Evolutionary conservation across 2,797 vertebrate species (phyloP), one percentile per base, ranked within the genome.

Genomic region (Amazona ochrocephala): DNA sequence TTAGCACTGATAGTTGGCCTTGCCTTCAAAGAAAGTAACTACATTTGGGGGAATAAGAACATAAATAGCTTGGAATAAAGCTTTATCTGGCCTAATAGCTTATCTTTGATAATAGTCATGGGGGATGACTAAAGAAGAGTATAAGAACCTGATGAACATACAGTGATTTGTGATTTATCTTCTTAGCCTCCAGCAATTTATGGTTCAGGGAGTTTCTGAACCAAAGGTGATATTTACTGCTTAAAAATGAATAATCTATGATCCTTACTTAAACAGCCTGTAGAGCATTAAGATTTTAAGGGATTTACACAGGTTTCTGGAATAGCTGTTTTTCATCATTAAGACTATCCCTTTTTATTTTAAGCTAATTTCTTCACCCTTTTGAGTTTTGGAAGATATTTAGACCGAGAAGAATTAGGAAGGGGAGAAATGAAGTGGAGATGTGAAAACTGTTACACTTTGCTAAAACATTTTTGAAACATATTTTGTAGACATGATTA

Each of bases 111-210:
- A 91, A 66, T 34, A 51, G 85, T 90, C 95, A 81, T 0, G 0
- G n/a, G 87, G 73, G 56, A 85, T 89, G 79, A 89, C 41, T 80
- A 47, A 58, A 93, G 81, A 51, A 37, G 67, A 50, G 18, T 45
- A 5, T 48, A 53, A 58, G 87, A 93, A 75, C 76, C 70, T 85
- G 56, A 67, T 41, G 79, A 76, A 91, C 54, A 54, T 79, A 41
- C 71, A 81, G 79, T 84, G 85, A 90, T 81, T 86, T 86, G 50
- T 87, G 84, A 75, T 94, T 88, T 90, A 84, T 91, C 86, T 70
- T 75, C 60, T 90, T 90, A 51, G 90, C 96, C 96, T 96, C 54
- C 39, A 76, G 93, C 93, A 96, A 79, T 81, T 88, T 90, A 88
- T 60, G 74, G 77, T 92, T 93, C 82, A 83, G 91, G 72, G 91